Evolutionary conservation across 2,113 vertebrate species (phyloP).

Genomic region (Vidua chalybeata): DNA sequence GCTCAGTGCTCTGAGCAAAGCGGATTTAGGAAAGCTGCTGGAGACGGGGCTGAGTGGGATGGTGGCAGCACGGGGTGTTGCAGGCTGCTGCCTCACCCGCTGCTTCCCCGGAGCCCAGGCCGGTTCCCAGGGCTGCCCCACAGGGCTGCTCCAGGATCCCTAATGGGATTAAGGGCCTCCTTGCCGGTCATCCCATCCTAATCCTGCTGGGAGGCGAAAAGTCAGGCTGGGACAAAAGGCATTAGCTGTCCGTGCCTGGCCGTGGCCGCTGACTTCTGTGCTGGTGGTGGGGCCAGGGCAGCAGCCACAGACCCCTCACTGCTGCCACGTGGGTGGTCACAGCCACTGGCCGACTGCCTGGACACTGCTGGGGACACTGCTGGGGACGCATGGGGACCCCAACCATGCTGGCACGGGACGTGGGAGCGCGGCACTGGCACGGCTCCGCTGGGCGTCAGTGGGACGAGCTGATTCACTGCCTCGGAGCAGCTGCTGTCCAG

Average conservation of each 20-base stretch:
- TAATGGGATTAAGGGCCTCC: conserved; percentile 65
- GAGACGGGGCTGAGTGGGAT: accelerated
- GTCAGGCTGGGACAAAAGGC: conserved; percentile 63
- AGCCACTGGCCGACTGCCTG: accelerated
- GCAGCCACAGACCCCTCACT: not conserved
- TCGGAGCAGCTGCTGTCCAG: conserved; percentile 39
- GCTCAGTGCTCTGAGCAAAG: not conserved
- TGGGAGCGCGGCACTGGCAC: not conserved
- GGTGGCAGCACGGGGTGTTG: accelerated
- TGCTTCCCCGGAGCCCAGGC: accelerated
- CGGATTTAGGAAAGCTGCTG: not conserved
- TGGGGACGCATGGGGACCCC: not conserved
- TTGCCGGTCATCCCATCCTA: conserved; percentile 36
- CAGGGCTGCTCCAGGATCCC: not conserved
- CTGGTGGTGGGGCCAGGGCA: not conserved
- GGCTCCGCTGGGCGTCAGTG: not conserved
- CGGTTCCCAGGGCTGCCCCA: not conserved
- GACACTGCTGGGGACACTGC: not conserved
- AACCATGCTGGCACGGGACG: accelerated
- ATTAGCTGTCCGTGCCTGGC: not conserved
- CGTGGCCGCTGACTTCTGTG: not conserved
- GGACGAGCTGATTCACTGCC: not conserved
- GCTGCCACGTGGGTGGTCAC: not conserved
- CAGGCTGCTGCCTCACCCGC: not conserved
- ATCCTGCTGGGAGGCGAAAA: conserved; percentile 40